Evolutionary conservation across 1,140 invertebrate genomes (phyloP), one percentile per base, ranked within the genome.

Genomic region (Sweltsa coloradensis): DNA sequence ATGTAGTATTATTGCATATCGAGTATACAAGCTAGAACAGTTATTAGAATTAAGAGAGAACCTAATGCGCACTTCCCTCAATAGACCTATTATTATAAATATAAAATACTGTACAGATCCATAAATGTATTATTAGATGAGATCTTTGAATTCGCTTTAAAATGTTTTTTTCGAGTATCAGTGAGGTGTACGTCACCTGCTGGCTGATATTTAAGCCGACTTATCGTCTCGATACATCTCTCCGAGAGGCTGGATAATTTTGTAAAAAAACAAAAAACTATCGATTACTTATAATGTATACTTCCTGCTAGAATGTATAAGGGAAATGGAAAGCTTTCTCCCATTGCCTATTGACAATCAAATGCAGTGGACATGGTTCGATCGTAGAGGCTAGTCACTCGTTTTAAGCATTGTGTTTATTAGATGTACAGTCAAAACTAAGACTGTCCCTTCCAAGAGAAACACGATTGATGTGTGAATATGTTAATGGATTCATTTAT

Each of bases 311-410:
- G 9, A 23, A 40, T 14, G 24, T 13, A 23, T 22, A 23, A 40
- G 37, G 14, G n/a, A 40, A 19, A 3, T 23, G 16, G 16, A n/a
- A n/a, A n/a, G n/a, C n/a, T 40, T 40, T 19, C 18, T 40, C 37
- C 37, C 37, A 40, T 40, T 40, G 37, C 37, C 37, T 22, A 19
- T 9, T 40, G 37, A 40, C 37, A 40, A 40, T 40, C 37, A 40
- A 19, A 23, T 5, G 37, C 37, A 19, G 37, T 40, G 37, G 37
- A 40, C 9, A 16, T 5, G 37, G 19, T 40, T 13, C 16, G 3
- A 40, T n/a, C 7, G 34, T 40, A 40, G 37, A 22, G 13, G 24
- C 37, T 40, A 40, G 37, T 40, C 37, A 40, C 3, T 40, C 11
- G 29, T 40, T 19, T 22, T 40, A 22, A 40, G 3, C 21, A 22